These are phyloP conservation scores for Tetrapedia diversipes DNA, from an alignment of 2,888 invertebrate species.

Conservation along the genomic window DNA sequence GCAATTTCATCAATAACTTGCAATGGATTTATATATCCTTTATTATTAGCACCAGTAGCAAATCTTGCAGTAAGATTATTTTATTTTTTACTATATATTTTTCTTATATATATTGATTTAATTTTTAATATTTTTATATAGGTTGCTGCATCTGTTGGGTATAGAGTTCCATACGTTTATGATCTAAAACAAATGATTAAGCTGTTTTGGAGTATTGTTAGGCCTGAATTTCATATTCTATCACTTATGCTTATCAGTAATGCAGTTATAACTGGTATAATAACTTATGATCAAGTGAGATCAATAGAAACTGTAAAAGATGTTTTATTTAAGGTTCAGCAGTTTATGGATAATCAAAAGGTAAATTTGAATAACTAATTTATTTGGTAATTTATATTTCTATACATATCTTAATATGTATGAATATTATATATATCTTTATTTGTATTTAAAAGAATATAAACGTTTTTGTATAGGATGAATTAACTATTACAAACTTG, in stretches of 20 bases:
- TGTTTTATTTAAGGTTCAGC: neutral
- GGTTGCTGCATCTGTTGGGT: slow-evolving; percentile 18
- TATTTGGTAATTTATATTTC: neutral
- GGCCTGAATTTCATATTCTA: neutral
- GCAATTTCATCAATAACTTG: slow-evolving; percentile 85
- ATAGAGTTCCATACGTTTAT: slow-evolving; percentile 16
- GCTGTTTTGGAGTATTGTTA: slow-evolving; percentile 27
- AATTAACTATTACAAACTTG: neutral
- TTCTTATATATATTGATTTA: slow-evolving; percentile 74
- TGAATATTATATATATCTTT: neutral
- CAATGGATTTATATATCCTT: slow-evolving; percentile 86
- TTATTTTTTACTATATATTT: slow-evolving; percentile 84
- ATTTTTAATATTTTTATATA: neutral
- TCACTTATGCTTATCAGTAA: slow-evolving; percentile 81
- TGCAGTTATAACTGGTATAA: slow-evolving; percentile 84
- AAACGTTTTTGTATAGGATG: neutral
- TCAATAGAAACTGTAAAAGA: neutral
- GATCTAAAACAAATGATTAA: slow-evolving; percentile 10
- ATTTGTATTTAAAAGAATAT: slow-evolving; percentile 2
- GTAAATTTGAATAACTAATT: neutral
- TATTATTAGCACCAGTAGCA: slow-evolving; percentile 85
- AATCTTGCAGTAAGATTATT: slow-evolving; percentile 85
- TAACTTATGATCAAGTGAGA: slow-evolving; percentile 86
- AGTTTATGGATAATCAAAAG: neutral
- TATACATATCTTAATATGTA: neutral